Evolutionary conservation across 92 coral and sea anemone species (phyloP), one percentile per base, ranked within the genome.

Genomic region (Hydrozoanthus gracilis): DNA sequence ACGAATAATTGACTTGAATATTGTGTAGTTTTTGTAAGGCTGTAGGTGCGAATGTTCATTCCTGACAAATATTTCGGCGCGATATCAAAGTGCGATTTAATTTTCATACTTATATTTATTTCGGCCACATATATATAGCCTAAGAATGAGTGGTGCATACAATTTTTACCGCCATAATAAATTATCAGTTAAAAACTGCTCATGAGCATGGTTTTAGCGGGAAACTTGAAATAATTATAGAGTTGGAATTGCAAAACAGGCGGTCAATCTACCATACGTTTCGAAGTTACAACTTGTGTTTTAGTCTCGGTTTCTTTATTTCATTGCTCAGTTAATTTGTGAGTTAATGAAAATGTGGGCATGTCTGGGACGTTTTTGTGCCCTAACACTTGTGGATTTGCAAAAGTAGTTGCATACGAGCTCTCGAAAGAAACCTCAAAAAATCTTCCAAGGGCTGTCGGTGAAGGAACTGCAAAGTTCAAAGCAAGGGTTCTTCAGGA

Each of bases 311-410:
- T 27, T 27, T 27, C 39, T 27, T 27, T 27, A 27, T 27, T 27
- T 66, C 71, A 18, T 12, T 66, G 7, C 3, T 66, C 12, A 61
- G 5, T 61, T 61, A 66, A 17, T 20, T 18, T 17, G 71, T 66
- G 71, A 10, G 17, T 11, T 6, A 8, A 6, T 10, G 8, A 39
- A 18, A 66, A 66, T 44, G 44, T 18, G 71, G 7, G 27, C 44
- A 86, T 89, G 90, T 49, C 93, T 67, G 91, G 86, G 17, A 76
- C 91, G 83, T 90, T 90, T 90, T 71, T 90, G 78, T 90, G 78
- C 79, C 93, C 88, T 51, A 87, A 71, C 46, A 87, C 90, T 61
- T 89, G 90, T 44, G 90, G 90, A 50, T 89, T 89, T 61, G 90
- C 82, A 9, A 89, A 86, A 78, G 82, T 70, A 15, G 88, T 68